Percentiles rank a stretch among this genome's conserved stretches.
Evolutionary conservation across 2,888 invertebrate genomes (phyloP).

Genomic region (Slavum lentiscoides): DNA sequence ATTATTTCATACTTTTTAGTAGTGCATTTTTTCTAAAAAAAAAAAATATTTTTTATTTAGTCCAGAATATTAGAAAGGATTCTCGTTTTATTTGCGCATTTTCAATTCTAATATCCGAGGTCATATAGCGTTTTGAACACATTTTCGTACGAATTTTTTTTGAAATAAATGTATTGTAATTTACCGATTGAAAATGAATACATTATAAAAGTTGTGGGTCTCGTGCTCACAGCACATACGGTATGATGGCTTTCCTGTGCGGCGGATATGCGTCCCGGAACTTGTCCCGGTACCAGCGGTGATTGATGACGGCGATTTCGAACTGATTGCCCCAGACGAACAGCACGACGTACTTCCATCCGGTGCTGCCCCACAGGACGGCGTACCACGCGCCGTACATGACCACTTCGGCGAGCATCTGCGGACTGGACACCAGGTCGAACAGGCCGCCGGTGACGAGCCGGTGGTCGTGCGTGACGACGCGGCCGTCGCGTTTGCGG

Average conservation of each 20-base stretch:
- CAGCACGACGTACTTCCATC: conserved; percentile 32
- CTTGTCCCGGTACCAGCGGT: conserved; percentile 16
- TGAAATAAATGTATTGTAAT: no score
- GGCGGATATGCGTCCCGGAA: not conserved
- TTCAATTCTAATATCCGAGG: no score
- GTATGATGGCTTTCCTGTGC: conserved; percentile 21
- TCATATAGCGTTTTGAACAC: no score
- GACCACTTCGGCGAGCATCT: conserved; percentile 33
- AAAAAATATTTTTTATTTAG: no score
- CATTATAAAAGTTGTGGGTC: no score
- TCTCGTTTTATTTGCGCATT: no score
- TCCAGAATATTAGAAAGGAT: no score
- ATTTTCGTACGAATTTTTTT: no score
- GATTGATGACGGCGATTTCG: conserved; percentile 4
- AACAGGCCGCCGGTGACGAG: conserved; percentile 22
- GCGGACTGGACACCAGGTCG: conserved; percentile 35
- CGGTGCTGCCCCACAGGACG: not conserved
- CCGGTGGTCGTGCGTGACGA: conserved; percentile 31
- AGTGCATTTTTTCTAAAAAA: no score
- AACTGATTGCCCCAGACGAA: conserved; percentile 43
- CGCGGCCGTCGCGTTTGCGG: conserved; percentile 21
- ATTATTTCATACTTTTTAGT: no score
- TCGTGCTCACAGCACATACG: conserved; percentile 1
- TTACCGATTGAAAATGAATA: no score
- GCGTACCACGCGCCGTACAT: conserved; percentile 36